Base-by-base conservation (phyloP, 1,140 invertebrate species). In the Pseudomyrmex concolor region DNA sequence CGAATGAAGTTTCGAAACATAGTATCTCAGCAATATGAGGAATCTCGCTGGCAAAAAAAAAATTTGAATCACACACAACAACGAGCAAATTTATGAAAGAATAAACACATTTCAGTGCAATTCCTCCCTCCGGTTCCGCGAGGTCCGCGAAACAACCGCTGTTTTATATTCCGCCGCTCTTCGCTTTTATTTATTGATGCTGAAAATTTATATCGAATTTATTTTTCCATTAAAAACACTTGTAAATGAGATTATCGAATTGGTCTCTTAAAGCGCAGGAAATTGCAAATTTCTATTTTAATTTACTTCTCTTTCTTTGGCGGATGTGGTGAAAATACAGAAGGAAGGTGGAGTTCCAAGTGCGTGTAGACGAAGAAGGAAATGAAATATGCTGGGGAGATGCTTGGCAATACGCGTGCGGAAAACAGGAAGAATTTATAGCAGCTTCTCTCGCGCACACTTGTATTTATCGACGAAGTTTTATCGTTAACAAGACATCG, bases 251-350 rank as follows among this genome's bases (percentile, higher is more conserved):
- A 71, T 71, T 19, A 19, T 19, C 43, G 64, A 45, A 80, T 70
- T 71, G 76, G 71, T 45, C 34, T 48, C 19, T 57, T 70, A 78
- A 57, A 59, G 76, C 66, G 54, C 64, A 50, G 66, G 66, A 80
- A 80, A 80, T 80, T 80, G 66, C 76, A 80, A 80, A 80, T 80
- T 80, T 80, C 76, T 71, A 80, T 80, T 80, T 80, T 80, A 80
- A 80, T 80, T 80, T 80, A 80, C 71, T 80, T 80, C 76, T 80
- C 66, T 43, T 43, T n/a, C 45, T 34, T 5, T 70, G 66, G 66
- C 48, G 48, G 66, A 70, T 19, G 64, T 34, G 34, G 34, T 19
- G 19, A 50, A 34, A 48, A 70, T 80, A 71, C 55, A 70, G 76
- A 34, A 71, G 76, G 76, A 34, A 60, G 66, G 76, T 55, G 54